phyloP scores from a whole-genome alignment of 2,113 vertebrate genomes.

The Elephantulus edwardii region DNA sequence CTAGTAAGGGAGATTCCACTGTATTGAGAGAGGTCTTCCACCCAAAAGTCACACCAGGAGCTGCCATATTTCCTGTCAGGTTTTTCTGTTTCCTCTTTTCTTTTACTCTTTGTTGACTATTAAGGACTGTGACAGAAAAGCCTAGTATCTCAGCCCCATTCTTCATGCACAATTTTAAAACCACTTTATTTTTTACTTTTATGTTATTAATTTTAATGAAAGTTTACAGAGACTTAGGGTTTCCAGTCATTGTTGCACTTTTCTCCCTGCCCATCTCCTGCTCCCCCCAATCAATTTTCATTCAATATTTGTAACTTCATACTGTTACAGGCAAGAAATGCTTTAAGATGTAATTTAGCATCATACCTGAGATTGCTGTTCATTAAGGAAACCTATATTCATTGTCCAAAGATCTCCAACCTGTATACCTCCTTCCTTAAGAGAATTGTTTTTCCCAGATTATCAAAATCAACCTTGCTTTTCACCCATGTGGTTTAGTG shows the following conservation, averaged over 20 bases:
- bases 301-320: background rate
- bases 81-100: too few species aligned
- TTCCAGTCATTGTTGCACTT: too few species aligned
- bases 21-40: background rate
- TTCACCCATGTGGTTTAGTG: background rate
- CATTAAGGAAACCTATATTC: background rate
- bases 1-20: accelerated
- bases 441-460: background rate
- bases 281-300: too few species aligned
- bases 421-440: background rate
- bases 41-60: background rate
- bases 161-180: background rate
- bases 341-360: background rate
- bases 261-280: too few species aligned
- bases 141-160: background rate
- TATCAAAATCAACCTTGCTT: background rate
- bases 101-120: too few species aligned
- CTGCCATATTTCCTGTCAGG: background rate
- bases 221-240: too few species aligned
- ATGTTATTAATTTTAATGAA: too few species aligned
- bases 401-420: background rate
- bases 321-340: background rate
- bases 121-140: background rate
- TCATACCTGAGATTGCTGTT: background rate
- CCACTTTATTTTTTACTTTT: too few species aligned